A percentile compares a stretch with the other conserved stretches of the same genome.
Evolutionary conservation across 2,113 vertebrate species (phyloP).

Genomic region (Apistogramma diplotaenia): DNA sequence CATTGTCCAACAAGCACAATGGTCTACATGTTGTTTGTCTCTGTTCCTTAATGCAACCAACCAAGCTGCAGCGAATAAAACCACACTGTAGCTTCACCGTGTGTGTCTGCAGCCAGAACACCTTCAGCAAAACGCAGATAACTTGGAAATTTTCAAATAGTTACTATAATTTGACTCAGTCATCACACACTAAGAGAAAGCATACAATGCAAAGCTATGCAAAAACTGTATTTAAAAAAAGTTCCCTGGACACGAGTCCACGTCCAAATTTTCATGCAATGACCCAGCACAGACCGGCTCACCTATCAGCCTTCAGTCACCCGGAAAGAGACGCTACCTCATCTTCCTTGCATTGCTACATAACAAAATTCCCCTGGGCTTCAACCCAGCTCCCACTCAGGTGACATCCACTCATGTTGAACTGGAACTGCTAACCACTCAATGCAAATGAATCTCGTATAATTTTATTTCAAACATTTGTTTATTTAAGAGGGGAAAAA

Average conservation of each 20-base stretch:
- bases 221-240: background rate
- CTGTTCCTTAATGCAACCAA: background rate
- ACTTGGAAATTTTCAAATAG: background rate
- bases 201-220: background rate
- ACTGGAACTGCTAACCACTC: background rate
- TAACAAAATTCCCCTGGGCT: slow-evolving; percentile 31
- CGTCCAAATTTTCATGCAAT: slow-evolving; percentile 6
- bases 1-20: slow-evolving; percentile 9
- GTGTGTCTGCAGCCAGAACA: slow-evolving; percentile 10
- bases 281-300: slow-evolving; percentile 29
- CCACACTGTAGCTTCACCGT: slow-evolving; percentile 2
- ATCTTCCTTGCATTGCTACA: slow-evolving; percentile 44
- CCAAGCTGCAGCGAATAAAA: slow-evolving; percentile 20
- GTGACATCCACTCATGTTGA: slow-evolving; percentile 13
- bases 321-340: slow-evolving; percentile 68
- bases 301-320: slow-evolving; percentile 66
- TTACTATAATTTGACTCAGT: background rate
- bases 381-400: slow-evolving; percentile 31
- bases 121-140: background rate
- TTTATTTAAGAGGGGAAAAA: background rate
- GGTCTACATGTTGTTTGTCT: slow-evolving; percentile 4
- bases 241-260: background rate
- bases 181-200: background rate
- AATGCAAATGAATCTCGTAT: background rate
- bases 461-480: background rate